These are phyloP conservation scores for Hippoglossus hippoglossus DNA, from an alignment of 2,797 vertebrate species.

Conservation along the genomic window DNA sequence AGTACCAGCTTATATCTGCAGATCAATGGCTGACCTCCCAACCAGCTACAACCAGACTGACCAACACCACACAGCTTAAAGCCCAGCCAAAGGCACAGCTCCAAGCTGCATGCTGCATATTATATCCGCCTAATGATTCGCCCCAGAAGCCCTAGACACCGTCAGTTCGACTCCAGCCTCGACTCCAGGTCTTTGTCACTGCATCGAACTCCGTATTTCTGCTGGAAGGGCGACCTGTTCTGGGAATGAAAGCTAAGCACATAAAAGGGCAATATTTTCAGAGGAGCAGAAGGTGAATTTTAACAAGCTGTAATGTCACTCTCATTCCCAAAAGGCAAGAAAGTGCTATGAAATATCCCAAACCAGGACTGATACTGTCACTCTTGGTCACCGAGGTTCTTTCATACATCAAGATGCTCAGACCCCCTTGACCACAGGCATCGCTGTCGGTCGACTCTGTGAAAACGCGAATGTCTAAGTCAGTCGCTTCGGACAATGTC, in stretches of 20 bases:
- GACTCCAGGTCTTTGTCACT: conserved; percentile 48
- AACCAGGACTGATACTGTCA: conserved; percentile 10
- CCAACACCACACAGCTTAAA: conserved; percentile 63
- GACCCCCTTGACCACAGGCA: conserved; percentile 12
- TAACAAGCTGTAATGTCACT: conserved; percentile 39
- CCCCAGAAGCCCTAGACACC: conserved; percentile 44
- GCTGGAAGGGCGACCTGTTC: conserved; percentile 26
- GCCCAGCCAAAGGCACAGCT: conserved; percentile 62
- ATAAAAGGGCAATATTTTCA: conserved; percentile 48
- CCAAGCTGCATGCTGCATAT: conserved; percentile 66
- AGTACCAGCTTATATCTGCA: conserved; percentile 77
- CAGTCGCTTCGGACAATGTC: too few species aligned
- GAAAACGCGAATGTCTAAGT: too few species aligned
- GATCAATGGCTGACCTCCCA: conserved; percentile 82
- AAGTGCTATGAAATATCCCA: conserved; percentile 48
- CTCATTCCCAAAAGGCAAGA: conserved; percentile 10
- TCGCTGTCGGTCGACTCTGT: conserved; percentile 12
- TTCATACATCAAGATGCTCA: conserved; percentile 6
- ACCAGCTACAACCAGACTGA: conserved; percentile 58
- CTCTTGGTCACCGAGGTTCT: conserved; percentile 1
- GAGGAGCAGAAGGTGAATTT: conserved; percentile 46
- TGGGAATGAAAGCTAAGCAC: conserved; percentile 35
- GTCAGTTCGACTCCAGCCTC: conserved; percentile 38
- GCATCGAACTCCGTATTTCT: conserved; percentile 31
- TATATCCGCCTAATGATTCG: conserved; percentile 69